phyloP scores from a whole-genome alignment of 2,797 vertebrate species.

The Odontamblyopus rebecca region DNA sequence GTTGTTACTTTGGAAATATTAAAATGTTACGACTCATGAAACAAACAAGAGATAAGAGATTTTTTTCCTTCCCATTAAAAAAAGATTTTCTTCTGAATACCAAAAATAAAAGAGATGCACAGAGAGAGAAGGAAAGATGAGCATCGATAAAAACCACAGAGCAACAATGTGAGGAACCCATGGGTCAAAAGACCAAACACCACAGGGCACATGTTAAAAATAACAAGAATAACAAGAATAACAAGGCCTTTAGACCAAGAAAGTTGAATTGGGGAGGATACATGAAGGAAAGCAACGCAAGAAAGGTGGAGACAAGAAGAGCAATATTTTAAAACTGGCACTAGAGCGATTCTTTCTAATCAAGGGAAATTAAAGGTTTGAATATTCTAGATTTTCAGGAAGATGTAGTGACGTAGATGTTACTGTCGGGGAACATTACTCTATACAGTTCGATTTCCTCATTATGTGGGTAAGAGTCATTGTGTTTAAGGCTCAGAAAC shows the following conservation, averaged over 20 bases:
- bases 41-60: too few species aligned
- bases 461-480: too few species aligned
- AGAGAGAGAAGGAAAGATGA: not conserved
- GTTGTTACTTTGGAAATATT: too few species aligned
- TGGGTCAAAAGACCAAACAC: not conserved
- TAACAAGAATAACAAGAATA: not conserved
- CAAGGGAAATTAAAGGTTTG: not conserved
- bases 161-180: not conserved
- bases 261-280: not conserved
- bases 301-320: not conserved
- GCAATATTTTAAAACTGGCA: too few species aligned
- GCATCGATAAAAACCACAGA: not conserved
- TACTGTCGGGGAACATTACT: too few species aligned
- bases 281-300: constrained; percentile 1
- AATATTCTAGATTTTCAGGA: not conserved
- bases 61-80: too few species aligned
- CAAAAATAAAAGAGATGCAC: not conserved
- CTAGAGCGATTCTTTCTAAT: too few species aligned
- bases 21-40: too few species aligned
- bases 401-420: too few species aligned
- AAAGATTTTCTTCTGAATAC: not conserved
- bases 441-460: too few species aligned
- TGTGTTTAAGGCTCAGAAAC: too few species aligned
- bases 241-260: not conserved
- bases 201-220: not conserved